Conservation (phyloP, 1,140 invertebrate species). For the Sminthurides bifidus region DNA sequence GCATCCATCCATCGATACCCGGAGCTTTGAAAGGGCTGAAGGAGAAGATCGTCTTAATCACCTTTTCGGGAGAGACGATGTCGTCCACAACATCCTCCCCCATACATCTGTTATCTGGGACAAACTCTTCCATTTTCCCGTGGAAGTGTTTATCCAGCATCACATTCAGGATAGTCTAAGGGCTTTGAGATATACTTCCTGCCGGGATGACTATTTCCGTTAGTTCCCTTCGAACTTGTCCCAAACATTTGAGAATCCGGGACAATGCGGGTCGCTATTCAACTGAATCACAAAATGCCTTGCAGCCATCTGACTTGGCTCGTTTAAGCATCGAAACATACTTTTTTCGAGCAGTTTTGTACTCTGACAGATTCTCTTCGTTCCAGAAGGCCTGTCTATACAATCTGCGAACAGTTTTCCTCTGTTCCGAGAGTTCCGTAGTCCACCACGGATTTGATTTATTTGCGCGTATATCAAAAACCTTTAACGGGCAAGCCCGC, state of each 20-base stretch:
- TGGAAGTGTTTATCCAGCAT: too few species aligned
- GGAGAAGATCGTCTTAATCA: not conserved
- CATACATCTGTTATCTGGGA: not conserved
- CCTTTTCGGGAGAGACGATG: not conserved
- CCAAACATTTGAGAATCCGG: not conserved
- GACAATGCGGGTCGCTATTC: not conserved
- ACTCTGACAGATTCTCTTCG: too few species aligned
- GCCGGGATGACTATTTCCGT: not conserved
- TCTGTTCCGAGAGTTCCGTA: not conserved
- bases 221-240: not conserved
- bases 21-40: conserved; percentile 11
- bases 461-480: not conserved
- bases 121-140: not conserved
- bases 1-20: conserved; percentile 12
- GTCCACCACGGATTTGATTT: not conserved
- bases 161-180: not conserved
- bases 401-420: too few species aligned
- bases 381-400: too few species aligned
- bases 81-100: not conserved
- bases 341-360: too few species aligned
- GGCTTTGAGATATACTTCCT: not conserved
- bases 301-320: too few species aligned
- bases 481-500: not conserved
- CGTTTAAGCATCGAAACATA: too few species aligned
- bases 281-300: not conserved